Evolutionary conservation across 2,888 invertebrate species (phyloP), one percentile per base, ranked within the genome.

Genomic region (Rhimphoctona megacephalus): DNA sequence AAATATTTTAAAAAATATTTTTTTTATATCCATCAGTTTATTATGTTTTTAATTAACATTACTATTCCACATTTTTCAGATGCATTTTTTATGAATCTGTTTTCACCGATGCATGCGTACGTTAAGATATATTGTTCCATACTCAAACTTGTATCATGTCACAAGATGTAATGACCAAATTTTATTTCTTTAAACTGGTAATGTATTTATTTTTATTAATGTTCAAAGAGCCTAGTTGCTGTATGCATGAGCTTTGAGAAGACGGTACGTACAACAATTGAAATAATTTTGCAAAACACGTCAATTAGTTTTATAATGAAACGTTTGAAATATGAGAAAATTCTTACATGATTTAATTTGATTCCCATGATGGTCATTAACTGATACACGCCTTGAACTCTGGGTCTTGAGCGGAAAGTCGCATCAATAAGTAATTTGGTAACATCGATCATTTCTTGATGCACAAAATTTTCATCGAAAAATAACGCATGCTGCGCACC

Each of bases 301-400:
- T 9, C 11, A 43, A 22, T 67, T 11, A 22, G 43, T 22, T 39
- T n/a, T 3, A 36, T 4, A 39, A 22, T 43, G 69, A 6, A 70
- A 43, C 5, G 22, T 61, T 30, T 14, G 17, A 61, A 61, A 30
- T 30, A 30, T 30, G 30, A 61, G 8, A 2, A 30, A 22, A 81
- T 49, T 49, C 73, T 67, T 11, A 67, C 82, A 64, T 77, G 69
- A 22, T 69, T 76, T 11, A 83, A 33, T 70, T 83, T 77, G 7
- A 83, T 83, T 5, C 82, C 82, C 64, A 83, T 83, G 17, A 83
- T 54, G 3, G 82, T 83, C 11, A 83, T n/a, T 22, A 83, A 52
- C 39, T 83, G 82, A 30, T 77, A 52, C 9, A 54, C 82, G 4
- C 54, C 82, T 49, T 77, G 36, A n/a, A 83, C 22, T 19, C 57